Percentiles rank a stretch among this genome's conserved stretches.
Conservation (phyloP, 2,797 vertebrate genomes). For the Oryzias dopingdopingensis region DNA sequence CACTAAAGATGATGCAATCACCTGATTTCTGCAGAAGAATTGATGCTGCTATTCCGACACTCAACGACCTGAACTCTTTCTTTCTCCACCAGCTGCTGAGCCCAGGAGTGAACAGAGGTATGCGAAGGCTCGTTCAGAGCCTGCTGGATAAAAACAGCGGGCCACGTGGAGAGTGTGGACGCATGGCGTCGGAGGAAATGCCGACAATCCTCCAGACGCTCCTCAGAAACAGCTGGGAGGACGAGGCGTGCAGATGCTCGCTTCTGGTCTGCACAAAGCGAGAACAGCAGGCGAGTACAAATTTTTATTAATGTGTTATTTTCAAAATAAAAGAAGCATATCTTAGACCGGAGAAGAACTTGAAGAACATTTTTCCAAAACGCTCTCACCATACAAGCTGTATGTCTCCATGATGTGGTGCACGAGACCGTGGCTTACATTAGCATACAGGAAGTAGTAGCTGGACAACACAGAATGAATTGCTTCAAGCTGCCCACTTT, state of each 20-base stretch:
- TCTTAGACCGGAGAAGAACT: not conserved
- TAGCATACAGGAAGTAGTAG: slow-evolving; percentile 80
- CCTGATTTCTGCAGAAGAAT: slow-evolving; percentile 41
- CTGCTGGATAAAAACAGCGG: slow-evolving; percentile 82
- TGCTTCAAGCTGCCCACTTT: slow-evolving; percentile 60
- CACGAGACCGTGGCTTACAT: slow-evolving; percentile 76
- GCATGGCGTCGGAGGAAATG: slow-evolving; percentile 78
- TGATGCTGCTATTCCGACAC: slow-evolving; percentile 66
- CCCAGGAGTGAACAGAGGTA: slow-evolving; percentile 74
- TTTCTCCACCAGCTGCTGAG: slow-evolving; percentile 53
- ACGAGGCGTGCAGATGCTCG: not conserved
- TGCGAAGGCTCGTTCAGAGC: slow-evolving; percentile 78
- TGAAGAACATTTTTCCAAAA: not conserved
- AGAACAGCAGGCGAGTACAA: not conserved
- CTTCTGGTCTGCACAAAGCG: slow-evolving; percentile 35
- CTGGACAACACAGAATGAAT: slow-evolving; percentile 77
- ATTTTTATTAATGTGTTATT: not conserved
- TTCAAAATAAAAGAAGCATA: not conserved
- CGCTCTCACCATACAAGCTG: slow-evolving; percentile 70
- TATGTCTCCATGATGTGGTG: slow-evolving; percentile 78
- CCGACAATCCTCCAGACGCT: slow-evolving; percentile 53
- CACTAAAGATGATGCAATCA: slow-evolving; percentile 22
- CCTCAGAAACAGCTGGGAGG: slow-evolving; percentile 22
- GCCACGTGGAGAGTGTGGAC: slow-evolving; percentile 76
- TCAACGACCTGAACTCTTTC: slow-evolving; percentile 46